Evolutionary conservation across 2,113 vertebrate species (phyloP).

Genomic region (Corythoichthys haematopterus): DNA sequence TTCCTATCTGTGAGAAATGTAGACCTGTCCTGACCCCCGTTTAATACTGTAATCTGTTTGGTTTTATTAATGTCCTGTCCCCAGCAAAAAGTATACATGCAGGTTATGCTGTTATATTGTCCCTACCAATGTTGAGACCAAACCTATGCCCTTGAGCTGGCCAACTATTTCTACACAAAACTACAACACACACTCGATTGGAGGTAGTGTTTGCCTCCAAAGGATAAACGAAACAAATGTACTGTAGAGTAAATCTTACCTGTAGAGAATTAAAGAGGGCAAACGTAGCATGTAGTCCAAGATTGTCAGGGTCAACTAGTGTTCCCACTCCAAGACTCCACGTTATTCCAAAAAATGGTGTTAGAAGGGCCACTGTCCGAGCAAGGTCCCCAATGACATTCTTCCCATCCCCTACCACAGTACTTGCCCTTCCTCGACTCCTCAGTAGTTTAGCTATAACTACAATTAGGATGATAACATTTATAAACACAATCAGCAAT

Average conservation of each 20-base stretch:
- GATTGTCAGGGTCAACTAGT: constrained; percentile 5
- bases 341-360: constrained; percentile 80
- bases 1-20: too few relatives aligned
- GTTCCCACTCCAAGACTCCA: constrained; percentile 70
- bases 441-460: constrained; percentile 74
- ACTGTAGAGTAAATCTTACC: constrained; percentile 53
- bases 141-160: too few relatives aligned
- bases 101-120: too few relatives aligned
- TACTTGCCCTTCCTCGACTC: constrained; percentile 41
- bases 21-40: too few relatives aligned
- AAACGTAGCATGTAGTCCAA: constrained; percentile 70
- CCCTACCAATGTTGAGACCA: too few relatives aligned
- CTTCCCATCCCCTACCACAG: constrained; percentile 35
- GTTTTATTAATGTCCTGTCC: too few relatives aligned
- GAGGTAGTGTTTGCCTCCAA: background rate
- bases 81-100: too few relatives aligned
- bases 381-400: constrained; percentile 67
- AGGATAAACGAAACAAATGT: background rate
- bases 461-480: constrained; percentile 65
- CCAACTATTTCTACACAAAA: background rate
- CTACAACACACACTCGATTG: background rate
- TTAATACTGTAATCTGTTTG: too few relatives aligned
- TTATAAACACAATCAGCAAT: constrained; percentile 56
- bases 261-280: constrained; percentile 81
- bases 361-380: constrained; percentile 76